Evolutionary conservation across 1,140 invertebrate genomes (phyloP).

Genomic region (Cydia fagiglandana): DNA sequence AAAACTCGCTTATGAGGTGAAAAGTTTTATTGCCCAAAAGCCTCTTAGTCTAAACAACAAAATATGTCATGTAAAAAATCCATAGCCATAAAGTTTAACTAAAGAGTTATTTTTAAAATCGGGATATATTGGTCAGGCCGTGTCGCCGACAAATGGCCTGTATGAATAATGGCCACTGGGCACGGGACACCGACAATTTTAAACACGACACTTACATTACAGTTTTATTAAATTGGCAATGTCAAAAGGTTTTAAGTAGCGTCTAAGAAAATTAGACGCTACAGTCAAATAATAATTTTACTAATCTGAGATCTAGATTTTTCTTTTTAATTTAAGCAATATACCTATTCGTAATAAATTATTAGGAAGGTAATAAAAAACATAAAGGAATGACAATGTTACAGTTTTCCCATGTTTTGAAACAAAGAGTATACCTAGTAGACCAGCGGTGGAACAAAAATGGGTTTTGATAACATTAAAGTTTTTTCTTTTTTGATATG

Average conservation of each 20-base stretch:
- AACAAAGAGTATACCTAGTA: too few species aligned
- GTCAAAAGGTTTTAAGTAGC: background rate
- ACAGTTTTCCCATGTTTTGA: too few species aligned
- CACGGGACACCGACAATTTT: slow-evolving; percentile 21
- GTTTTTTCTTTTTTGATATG: too few species aligned
- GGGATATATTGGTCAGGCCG: slow-evolving; percentile 27
- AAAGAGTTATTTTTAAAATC: background rate
- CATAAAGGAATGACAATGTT: too few species aligned
- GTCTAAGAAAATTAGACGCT: background rate
- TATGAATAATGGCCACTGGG: slow-evolving; percentile 5
- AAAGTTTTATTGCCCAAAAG: too few species aligned
- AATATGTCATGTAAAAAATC: background rate
- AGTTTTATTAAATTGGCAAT: background rate
- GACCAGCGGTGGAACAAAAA: too few species aligned
- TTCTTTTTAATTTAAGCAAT: too few species aligned
- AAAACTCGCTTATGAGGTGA: too few species aligned
- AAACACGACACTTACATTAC: slow-evolving; percentile 25
- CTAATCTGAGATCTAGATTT: background rate
- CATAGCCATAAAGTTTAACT: slow-evolving; percentile 19
- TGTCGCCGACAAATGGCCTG: slow-evolving; percentile 13
- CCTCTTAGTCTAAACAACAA: background rate
- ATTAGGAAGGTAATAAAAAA: too few species aligned
- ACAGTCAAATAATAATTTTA: background rate
- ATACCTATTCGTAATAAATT: too few species aligned
- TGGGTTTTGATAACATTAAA: too few species aligned